These are phyloP conservation scores for Choristoneura rosaceana DNA, from an alignment of 2,888 invertebrate species.

Conservation along the genomic window DNA sequence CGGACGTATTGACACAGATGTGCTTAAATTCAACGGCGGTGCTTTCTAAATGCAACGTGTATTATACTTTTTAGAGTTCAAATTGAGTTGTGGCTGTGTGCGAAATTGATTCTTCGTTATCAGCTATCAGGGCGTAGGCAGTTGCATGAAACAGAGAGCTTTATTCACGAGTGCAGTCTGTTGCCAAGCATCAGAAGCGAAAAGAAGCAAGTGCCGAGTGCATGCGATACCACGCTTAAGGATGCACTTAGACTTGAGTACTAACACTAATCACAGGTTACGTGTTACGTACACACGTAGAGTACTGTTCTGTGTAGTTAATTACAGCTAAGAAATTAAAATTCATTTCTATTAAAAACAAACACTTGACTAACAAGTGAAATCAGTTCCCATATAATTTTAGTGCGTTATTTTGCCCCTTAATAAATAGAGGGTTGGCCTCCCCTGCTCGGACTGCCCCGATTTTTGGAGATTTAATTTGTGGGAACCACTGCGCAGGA, in stretches of 20 bases:
- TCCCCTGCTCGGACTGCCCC: conserved; percentile 59
- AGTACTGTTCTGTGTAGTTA: neutral
- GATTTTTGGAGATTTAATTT: conserved; percentile 75
- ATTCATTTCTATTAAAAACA: conserved; percentile 33
- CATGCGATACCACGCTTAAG: neutral
- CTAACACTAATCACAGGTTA: neutral
- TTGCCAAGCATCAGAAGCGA: conserved; percentile 24
- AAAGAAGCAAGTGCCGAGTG: conserved; percentile 20
- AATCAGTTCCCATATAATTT: conserved; percentile 76
- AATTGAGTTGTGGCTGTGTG: conserved; percentile 8
- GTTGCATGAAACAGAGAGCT: conserved; percentile 38
- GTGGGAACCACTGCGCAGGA: conserved; percentile 74
- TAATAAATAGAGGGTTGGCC: conserved; percentile 70
- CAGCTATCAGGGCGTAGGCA: conserved; percentile 38
- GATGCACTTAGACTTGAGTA: neutral
- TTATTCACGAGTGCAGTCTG: conserved; percentile 53
- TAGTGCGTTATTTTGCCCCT: conserved; percentile 71
- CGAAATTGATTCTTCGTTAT: conserved; percentile 29
- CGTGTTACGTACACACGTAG: neutral
- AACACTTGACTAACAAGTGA: conserved; percentile 52
- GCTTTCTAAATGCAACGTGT: conserved; percentile 8
- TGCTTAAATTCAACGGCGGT: conserved; percentile 41
- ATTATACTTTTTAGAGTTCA: neutral
- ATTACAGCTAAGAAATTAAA: neutral
- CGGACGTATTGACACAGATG: conserved; percentile 54